phyloP scores from a whole-genome alignment of 2,797 vertebrate species.

The Microcaecilia unicolor region DNA sequence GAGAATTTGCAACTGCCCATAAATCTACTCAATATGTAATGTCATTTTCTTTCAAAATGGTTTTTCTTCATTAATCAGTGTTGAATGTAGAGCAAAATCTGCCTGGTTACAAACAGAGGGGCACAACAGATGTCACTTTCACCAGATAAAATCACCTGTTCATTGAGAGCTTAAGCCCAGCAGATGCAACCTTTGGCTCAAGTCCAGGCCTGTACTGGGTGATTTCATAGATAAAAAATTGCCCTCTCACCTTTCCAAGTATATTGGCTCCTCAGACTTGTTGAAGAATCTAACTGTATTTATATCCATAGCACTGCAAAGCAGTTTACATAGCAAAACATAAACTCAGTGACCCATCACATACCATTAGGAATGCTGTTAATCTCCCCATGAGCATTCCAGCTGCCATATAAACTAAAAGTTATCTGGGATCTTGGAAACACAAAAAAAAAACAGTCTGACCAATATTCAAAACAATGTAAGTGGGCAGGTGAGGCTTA shows the following conservation, averaged over 20 bases:
- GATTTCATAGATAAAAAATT: constrained; percentile 23
- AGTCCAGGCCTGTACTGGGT: constrained; percentile 18
- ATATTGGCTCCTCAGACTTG: constrained; percentile 26
- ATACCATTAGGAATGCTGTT: no score
- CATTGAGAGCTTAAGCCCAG: constrained; percentile 26
- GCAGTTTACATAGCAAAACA: constrained; percentile 24
- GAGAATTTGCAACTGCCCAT: constrained; percentile 30
- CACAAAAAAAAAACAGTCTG: no score
- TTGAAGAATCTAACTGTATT: constrained; percentile 25
- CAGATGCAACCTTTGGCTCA: constrained; percentile 26
- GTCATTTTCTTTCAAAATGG: constrained; percentile 38
- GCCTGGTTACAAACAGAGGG: constrained; percentile 36
- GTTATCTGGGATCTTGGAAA: no score
- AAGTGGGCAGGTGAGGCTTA: no score
- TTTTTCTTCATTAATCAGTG: no score
- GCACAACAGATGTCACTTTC: constrained; percentile 48
- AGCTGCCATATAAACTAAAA: no score
- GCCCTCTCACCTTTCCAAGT: constrained; percentile 21
- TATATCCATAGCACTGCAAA: neutral
- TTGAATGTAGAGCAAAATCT: constrained; percentile 56
- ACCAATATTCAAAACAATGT: constrained; percentile 24
- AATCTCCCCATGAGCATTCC: no score
- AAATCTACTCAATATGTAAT: constrained; percentile 40
- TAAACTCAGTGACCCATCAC: constrained; percentile 24
- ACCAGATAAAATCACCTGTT: constrained; percentile 26